A percentile compares a stretch with the other conserved stretches of the same genome.
phyloP scores from a whole-genome alignment of 1,140 invertebrate species.

The Polypedilum vanderplanki region DNA sequence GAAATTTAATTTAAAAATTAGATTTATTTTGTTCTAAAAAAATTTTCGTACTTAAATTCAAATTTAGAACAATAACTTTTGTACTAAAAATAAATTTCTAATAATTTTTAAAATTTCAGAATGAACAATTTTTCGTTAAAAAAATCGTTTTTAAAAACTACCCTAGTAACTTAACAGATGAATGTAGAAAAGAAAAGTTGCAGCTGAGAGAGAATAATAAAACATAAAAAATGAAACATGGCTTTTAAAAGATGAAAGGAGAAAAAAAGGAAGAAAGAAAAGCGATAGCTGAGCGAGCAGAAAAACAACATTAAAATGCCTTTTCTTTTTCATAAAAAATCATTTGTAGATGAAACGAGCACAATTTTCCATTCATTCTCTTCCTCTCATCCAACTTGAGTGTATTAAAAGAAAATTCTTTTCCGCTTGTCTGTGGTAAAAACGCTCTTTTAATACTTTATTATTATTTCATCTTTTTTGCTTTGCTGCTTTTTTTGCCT shows the following conservation, averaged over 20 bases:
- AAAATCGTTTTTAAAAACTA: too few species aligned
- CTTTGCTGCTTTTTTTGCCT: not conserved
- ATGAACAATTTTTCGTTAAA: too few species aligned
- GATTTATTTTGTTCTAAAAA: too few species aligned
- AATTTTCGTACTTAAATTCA: too few species aligned
- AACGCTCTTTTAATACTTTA: too few species aligned
- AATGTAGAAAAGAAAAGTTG: not conserved
- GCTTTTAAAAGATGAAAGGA: conserved; percentile 1
- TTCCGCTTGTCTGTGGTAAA: not conserved
- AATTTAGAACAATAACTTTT: too few species aligned
- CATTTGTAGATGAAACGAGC: not conserved
- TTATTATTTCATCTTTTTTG: too few species aligned
- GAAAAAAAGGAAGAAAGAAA: not conserved
- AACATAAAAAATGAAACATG: conserved; percentile 8
- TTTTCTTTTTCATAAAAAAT: conserved; percentile 1
- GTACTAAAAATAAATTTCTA: too few species aligned
- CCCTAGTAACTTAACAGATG: too few species aligned
- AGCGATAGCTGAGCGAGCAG: not conserved
- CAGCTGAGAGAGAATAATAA: not conserved
- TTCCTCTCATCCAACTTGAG: not conserved
- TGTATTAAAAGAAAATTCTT: not conserved
- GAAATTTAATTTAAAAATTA: too few species aligned
- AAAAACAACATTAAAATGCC: not conserved
- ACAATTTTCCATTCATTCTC: too few species aligned
- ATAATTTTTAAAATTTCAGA: too few species aligned